Evolutionary conservation across 2,888 invertebrate species (phyloP), one percentile per base, ranked within the genome.

Genomic region (Caenorhabditis wallacei): DNA sequence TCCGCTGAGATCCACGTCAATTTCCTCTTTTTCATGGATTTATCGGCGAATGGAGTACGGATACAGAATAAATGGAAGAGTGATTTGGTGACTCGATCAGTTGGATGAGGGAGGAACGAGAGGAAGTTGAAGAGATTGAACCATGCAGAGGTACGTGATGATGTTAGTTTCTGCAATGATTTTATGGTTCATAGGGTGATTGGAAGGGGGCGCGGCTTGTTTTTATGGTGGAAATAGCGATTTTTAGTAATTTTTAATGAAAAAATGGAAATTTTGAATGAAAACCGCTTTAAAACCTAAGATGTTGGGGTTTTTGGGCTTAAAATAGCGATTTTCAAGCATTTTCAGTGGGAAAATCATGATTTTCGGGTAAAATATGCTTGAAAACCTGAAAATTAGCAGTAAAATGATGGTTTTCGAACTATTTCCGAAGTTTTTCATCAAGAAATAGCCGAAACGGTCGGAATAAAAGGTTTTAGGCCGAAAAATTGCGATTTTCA

Each of bases 121-220:
- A 84, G 53, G 48, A 82, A 86, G 20, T 81, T 71, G 76, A 81
- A 84, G 13, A 86, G 30, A 35, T 86, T 86, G 56, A 56, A 63
- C 86, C 86, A 86, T 8, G 78, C 70, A 1, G 70, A 1, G 0
- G 63, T 43, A 0, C 69, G 53, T 0, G 74, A 26, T 10, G 48
- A 63, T 46, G 64, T 64, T 4, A 79, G 51, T 11, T 53, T 68
- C 85, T 85, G 40, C 11, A 82, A 66, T 20, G 13, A n/a, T 16
- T 3, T 51, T 11, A 16, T 56, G 4, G 35, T 4, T 35, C 10
- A 35, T 35, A 35, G 10, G 35, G 35, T 10, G 35, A 4, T 35
- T 4, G 10, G 10, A 35, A 7, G 35, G 10, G 10, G 35, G 35
- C 4, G n/a, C n/a, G n/a, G n/a, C n/a, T n/a, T n/a, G n/a, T n/a